phyloP scores from a whole-genome alignment of 2,113 vertebrate genomes.

The Monopterus albus region DNA sequence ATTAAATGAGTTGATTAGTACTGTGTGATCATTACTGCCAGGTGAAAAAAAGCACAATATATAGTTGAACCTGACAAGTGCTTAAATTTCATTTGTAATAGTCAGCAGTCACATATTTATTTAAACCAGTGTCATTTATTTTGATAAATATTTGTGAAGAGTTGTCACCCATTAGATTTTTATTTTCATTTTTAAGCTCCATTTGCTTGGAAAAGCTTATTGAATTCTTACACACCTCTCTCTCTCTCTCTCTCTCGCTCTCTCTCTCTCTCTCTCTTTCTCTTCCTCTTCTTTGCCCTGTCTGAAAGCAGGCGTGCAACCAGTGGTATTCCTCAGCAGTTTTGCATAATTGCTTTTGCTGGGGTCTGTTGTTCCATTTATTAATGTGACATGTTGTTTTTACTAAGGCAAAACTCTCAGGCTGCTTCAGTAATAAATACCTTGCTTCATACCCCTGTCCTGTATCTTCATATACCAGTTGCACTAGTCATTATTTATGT shows the following conservation, averaged over 20 bases:
- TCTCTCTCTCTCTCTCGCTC: too few relatives aligned
- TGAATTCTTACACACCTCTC: too few relatives aligned
- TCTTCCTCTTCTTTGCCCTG: too few relatives aligned
- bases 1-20: slow-evolving; percentile 14
- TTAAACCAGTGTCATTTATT: too few relatives aligned
- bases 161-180: slow-evolving; percentile 2
- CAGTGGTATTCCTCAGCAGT: slow-evolving; percentile 43
- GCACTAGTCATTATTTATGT: slow-evolving; percentile 48
- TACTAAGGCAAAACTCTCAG: slow-evolving; percentile 11
- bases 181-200: too few relatives aligned
- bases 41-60: slow-evolving; percentile 1
- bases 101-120: too few relatives aligned
- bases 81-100: too few relatives aligned
- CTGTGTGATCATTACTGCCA: not conserved
- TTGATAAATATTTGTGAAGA: too few relatives aligned
- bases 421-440: slow-evolving; percentile 45
- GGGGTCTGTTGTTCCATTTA: slow-evolving; percentile 45
- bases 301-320: slow-evolving; percentile 37
- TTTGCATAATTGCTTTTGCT: slow-evolving; percentile 64
- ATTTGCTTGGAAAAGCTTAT: too few relatives aligned
- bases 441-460: slow-evolving; percentile 14
- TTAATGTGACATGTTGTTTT: slow-evolving; percentile 56
- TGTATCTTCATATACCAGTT: slow-evolving; percentile 9
- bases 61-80: not conserved
- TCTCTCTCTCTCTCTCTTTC: too few relatives aligned